Evolutionary conservation across 2,888 invertebrate genomes (phyloP), one percentile per base, ranked within the genome.

Genomic region (Masnerella sp.): DNA sequence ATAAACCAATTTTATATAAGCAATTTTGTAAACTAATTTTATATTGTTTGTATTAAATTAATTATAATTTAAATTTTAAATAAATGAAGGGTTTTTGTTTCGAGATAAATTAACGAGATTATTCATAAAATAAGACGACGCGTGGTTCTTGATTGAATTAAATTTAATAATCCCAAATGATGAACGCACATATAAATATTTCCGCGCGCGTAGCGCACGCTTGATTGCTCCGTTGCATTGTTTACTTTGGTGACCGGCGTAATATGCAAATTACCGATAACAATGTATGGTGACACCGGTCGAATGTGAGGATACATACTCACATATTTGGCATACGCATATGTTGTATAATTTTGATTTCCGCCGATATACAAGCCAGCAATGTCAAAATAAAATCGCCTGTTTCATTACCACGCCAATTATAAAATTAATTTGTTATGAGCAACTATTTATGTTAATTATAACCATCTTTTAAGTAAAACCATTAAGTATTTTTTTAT

Each of bases 231-330:
- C 64, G 49, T 68, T 59, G 59, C 42, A 72, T 75, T 76, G 74
- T 77, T 77, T 78, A 78, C 64, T 72, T 72, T 52, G 22, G 67
- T 65, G 59, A 59, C 61, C 45, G 45, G 65, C 65, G 72, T 69
- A 77, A 70, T 77, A 80, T 80, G 80, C 76, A 79, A 78, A 80
- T 80, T 40, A 34, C 65, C 45, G 74, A 76, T 77, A 78, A 72
- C 75, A 61, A 71, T 69, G 74, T 74, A 77, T 71, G 62, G 30
- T 58, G 51, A 58, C 56, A 47, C 22, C 30, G 40, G 28, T 18
- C 11, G 34, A 62, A 61, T 62, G 45, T 47, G 20, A 42, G 43
- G 52, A 59, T 65, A 45, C 58, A 52, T 69, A 47, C 47, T 43
- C 5, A 17, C 30, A 22, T 58, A 28, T n/a, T 43, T 22, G 52